Conservation (phyloP, 2,888 invertebrate species). For the Nudaria mundana region DNA sequence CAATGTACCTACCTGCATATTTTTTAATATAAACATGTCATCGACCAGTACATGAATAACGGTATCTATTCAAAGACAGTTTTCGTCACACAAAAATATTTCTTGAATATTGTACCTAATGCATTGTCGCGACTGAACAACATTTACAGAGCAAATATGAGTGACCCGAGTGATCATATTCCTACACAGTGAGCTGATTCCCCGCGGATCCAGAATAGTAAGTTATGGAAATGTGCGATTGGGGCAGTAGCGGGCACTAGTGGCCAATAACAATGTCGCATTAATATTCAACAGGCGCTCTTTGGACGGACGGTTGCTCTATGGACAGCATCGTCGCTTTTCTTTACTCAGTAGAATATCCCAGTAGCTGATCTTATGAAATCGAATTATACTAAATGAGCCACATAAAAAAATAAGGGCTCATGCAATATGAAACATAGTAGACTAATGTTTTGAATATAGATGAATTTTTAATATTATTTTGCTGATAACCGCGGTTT, state of each 20-base stretch:
- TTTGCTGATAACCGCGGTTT: too few species aligned
- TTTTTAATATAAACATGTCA: too few species aligned
- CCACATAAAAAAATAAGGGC: slow-evolving; percentile 10
- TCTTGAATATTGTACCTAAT: slow-evolving; percentile 64
- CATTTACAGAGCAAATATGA: slow-evolving; percentile 65
- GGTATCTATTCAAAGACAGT: too few species aligned
- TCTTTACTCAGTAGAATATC: slow-evolving; percentile 57
- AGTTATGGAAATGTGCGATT: slow-evolving; percentile 80
- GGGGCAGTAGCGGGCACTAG: slow-evolving; percentile 78
- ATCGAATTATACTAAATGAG: slow-evolving; percentile 29
- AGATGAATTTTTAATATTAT: too few species aligned
- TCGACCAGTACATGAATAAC: slow-evolving; percentile 25
- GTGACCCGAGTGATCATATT: slow-evolving; percentile 68
- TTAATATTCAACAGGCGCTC: slow-evolving; percentile 79
- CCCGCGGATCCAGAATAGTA: slow-evolving; percentile 79
- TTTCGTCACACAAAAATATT: too few species aligned
- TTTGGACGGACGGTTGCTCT: slow-evolving; percentile 67
- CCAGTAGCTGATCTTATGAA: slow-evolving; percentile 46
- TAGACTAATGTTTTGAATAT: background rate
- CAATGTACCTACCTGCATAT: too few species aligned
- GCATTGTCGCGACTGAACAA: slow-evolving; percentile 49
- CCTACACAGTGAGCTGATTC: slow-evolving; percentile 71
- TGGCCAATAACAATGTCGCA: slow-evolving; percentile 80
- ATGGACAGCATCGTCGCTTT: slow-evolving; percentile 60
- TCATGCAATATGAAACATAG: slow-evolving; percentile 3